Base-by-base conservation (phyloP, 2,888 invertebrate species). In the Folsomia manolachei region DNA sequence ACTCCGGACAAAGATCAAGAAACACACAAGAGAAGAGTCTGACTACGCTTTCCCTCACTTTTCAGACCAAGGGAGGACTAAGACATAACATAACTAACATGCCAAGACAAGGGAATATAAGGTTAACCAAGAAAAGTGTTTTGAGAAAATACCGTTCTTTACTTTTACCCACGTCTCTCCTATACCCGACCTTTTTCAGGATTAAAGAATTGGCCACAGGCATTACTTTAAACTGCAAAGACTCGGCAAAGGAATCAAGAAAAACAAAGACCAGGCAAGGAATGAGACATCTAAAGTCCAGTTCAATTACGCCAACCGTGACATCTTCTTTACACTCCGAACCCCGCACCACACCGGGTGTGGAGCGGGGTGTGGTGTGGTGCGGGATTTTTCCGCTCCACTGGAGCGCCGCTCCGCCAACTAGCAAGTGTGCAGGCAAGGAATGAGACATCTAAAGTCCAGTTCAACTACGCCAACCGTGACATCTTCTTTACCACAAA, bases 21-120 rank as follows among this genome's bases (percentile, higher is more conserved):
- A 14, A n/a, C 52, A n/a, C n/a, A n/a, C n/a, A n/a, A n/a, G n/a
- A n/a, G n/a, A n/a, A n/a, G n/a, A n/a, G n/a, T n/a, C n/a, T n/a
- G n/a, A n/a, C n/a, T 39, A 25, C 11, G 25, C 26, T 24, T 26
- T n/a, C 18, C 2, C 4, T 23, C 67, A 4, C 24, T 53, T n/a
- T 23, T 9, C 67, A 52, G 73, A 75, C 71, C 75, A 75, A 75
- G 63, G 62, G 52, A 52, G 64, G 63, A 63, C 27, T 56, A 60
- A 69, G 61, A 27, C 64, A 63, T 53, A 60, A 68, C 67, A 68
- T 71, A 52, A 4, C 19, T 27, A 26, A 27, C 14, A 11, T 19
- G 39, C 27, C 4, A 24, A 52, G 19, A 56, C n/a, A 24, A 14
- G 56, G 53, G 56, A 25, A 67, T n/a, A 27, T 60, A 67, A 60